These are phyloP conservation scores for Catagonus wagneri DNA, from an alignment of 2,113 vertebrate genomes.

Conservation along the genomic window DNA sequence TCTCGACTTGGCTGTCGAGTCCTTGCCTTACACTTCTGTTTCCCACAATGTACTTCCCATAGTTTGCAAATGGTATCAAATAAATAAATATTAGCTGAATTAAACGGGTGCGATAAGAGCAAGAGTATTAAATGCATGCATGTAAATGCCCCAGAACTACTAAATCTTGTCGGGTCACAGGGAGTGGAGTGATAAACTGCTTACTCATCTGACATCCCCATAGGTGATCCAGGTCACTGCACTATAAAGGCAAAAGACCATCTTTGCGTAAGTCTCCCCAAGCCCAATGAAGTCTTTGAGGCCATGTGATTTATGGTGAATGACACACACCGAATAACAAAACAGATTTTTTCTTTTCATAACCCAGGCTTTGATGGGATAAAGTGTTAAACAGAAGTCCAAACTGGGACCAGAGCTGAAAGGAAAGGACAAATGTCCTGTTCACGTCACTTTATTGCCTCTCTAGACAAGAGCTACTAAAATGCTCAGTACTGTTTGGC, in stretches of 20 bases:
- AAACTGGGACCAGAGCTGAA: background rate
- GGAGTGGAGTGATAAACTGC: conserved; percentile 29
- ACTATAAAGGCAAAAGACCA: conserved; percentile 36
- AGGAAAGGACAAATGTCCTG: background rate
- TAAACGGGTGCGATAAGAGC: background rate
- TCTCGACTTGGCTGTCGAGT: background rate
- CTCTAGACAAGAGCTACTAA: background rate
- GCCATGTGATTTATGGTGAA: background rate
- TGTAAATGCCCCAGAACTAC: background rate
- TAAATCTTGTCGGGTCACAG: conserved; percentile 19
- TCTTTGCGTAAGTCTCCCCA: conserved; percentile 39
- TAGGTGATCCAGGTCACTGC: background rate
- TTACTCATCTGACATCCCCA: conserved; percentile 29
- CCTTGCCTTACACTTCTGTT: background rate
- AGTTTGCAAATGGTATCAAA: background rate
- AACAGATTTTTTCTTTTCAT: conserved; percentile 25
- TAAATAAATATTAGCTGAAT: conserved; percentile 12
- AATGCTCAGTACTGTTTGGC: background rate
- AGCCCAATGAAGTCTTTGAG: background rate
- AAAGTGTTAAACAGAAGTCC: background rate
- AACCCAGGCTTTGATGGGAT: background rate
- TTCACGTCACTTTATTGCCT: background rate
- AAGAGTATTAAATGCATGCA: background rate
- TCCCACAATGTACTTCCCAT: background rate
- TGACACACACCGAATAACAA: conserved; percentile 1